Evolutionary conservation across 2,888 invertebrate genomes (phyloP), one percentile per base, ranked within the genome.

Genomic region (Andrena dorsata): DNA sequence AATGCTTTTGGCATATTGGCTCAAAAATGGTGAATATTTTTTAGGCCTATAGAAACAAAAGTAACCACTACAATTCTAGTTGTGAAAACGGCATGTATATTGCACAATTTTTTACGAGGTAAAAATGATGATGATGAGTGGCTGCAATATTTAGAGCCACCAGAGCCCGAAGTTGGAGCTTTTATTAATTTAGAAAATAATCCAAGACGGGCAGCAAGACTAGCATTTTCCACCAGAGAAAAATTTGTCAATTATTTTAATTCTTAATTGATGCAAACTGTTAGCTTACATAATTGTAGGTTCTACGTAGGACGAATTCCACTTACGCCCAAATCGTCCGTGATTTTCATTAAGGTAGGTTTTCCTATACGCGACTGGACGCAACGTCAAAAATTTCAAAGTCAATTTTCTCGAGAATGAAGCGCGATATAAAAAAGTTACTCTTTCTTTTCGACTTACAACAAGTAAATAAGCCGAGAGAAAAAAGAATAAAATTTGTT

Each of bases 121-220:
- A 56, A 56, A 56, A 56, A 23, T 4, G n/a, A 23, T 56, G 56
- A 56, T 56, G 56, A 26, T 56, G 2, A 56, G 20, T 26, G n/a
- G n/a, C 23, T 56, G n/a, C 56, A n/a, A 23, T 23, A 56, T 56
- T 56, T 56, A 56, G 26, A 56, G 23, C 56, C 56, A 26, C 56
- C 56, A 56, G 26, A 56, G 56, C 26, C 56, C 10, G 56, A 26
- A 56, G 16, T 56, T 56, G 8, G 13, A 56, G 56, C 26, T 56
- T 56, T 56, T 56, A n/a, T 10, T 56, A 56, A 56, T 56, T 20
- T 26, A n/a, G 56, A 56, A 56, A n/a, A 56, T 23, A 23, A 56
- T 56, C 26, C 56, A 56, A 56, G 56, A 56, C n/a, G 56, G 26
- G 56, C 56, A 56, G 56, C 56, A 56, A 56, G 56, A 56, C 26